Evolutionary conservation across 1,140 invertebrate genomes (phyloP).

Genomic region (Drosophila eugracilis): DNA sequence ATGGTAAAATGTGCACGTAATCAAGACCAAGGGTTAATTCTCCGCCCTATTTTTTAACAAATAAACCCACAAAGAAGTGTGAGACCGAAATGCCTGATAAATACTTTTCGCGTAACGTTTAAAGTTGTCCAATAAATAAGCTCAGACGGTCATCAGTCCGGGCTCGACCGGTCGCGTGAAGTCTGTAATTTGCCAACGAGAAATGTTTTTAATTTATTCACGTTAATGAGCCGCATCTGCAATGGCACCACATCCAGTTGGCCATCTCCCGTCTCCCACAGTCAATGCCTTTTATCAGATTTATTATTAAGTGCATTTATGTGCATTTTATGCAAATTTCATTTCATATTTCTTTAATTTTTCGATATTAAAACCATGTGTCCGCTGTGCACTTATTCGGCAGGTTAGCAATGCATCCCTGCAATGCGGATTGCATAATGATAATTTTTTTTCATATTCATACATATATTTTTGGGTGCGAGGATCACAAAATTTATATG

Average conservation of each 20-base stretch:
- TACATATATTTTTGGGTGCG: too few species aligned
- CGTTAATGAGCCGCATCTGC: constrained; percentile 76
- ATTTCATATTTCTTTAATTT: constrained; percentile 78
- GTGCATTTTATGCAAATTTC: constrained; percentile 43
- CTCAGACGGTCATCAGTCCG: constrained; percentile 24
- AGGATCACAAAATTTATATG: constrained; percentile 64
- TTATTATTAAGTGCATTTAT: constrained; percentile 74
- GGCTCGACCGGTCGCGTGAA: constrained; percentile 10
- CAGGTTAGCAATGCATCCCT: background rate
- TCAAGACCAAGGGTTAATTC: background rate
- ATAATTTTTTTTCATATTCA: too few species aligned
- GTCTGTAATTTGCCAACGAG: constrained; percentile 59
- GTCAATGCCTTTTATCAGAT: constrained; percentile 66
- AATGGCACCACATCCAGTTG: constrained; percentile 8
- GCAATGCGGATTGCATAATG: constrained; percentile 52
- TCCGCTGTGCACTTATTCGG: constrained; percentile 44
- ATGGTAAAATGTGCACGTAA: background rate
- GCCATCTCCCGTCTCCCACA: too few species aligned
- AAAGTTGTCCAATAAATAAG: constrained; percentile 30
- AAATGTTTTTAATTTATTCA: constrained; percentile 73
- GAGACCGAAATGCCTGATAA: constrained; percentile 25
- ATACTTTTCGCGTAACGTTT: constrained; percentile 4
- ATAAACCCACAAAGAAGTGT: constrained; percentile 16
- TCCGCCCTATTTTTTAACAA: background rate
- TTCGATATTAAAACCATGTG: constrained; percentile 74